Percentiles rank a stretch among this genome's conserved stretches.
phyloP scores from a whole-genome alignment of 2,888 invertebrate species.

The Phengaris alcon region DNA sequence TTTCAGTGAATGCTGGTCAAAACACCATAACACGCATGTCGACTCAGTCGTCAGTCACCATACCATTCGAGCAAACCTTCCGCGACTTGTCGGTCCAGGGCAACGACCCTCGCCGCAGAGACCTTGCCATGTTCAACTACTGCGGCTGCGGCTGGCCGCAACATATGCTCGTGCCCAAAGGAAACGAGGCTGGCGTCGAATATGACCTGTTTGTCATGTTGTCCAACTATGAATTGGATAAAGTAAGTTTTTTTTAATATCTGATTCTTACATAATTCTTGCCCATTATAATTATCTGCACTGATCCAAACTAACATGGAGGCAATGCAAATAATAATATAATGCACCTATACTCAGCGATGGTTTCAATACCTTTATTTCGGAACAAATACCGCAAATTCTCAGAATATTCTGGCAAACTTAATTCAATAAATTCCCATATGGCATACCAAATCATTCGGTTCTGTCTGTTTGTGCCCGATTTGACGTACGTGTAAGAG shows the following conservation, averaged over 20 bases:
- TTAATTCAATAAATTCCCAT: too few species aligned
- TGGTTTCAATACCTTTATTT: too few species aligned
- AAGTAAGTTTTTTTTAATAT: constrained; percentile 48
- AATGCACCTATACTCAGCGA: too few species aligned
- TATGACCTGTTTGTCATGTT: constrained; percentile 71
- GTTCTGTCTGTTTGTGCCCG: too few species aligned
- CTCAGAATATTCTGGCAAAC: too few species aligned
- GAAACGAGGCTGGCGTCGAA: constrained; percentile 56
- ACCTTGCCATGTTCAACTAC: constrained; percentile 68
- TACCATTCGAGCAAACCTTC: constrained; percentile 80
- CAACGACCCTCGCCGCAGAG: constrained; percentile 43
- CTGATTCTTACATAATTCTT: background rate
- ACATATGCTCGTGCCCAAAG: constrained; percentile 77
- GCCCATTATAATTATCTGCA: background rate
- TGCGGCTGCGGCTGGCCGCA: constrained; percentile 82
- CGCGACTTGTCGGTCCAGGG: constrained; percentile 65
- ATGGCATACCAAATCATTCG: too few species aligned
- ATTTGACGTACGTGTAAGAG: too few species aligned
- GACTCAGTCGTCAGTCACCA: constrained; percentile 78
- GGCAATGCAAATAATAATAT: background rate
- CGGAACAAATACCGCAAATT: too few species aligned
- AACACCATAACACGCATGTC: constrained; percentile 79
- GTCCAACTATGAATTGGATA: constrained; percentile 69
- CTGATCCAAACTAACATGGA: background rate
- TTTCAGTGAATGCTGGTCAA: constrained; percentile 76